Percentiles rank a stretch among this genome's conserved stretches.
These are phyloP conservation scores for Phalacrocorax carbo DNA, from an alignment of 2,113 vertebrate genomes.

Conservation along the genomic window DNA sequence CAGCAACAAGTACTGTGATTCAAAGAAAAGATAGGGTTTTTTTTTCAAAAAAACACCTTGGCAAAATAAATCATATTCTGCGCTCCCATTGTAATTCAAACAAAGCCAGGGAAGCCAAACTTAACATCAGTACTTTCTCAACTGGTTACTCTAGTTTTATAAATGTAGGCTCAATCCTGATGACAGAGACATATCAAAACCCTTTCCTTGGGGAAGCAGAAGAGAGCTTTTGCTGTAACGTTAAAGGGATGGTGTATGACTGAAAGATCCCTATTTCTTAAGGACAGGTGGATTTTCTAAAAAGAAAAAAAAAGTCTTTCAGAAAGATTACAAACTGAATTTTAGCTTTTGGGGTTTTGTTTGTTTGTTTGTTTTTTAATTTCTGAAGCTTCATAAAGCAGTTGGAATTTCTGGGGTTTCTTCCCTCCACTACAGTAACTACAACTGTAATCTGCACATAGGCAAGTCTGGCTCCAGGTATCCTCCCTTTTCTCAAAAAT, in stretches of 20 bases:
- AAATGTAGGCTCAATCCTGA: not conserved
- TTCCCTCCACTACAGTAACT: not conserved
- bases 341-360: not conserved
- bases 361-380: not conserved
- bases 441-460: not conserved
- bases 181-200: not conserved
- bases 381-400: not conserved
- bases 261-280: not conserved
- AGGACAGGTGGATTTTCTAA: not conserved
- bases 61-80: not conserved
- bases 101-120: not conserved
- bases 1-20: conserved; percentile 31
- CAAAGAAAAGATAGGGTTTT: not conserved
- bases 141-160: not conserved
- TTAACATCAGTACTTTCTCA: not conserved
- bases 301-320: not conserved
- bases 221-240: not conserved
- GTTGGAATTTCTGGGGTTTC: not conserved
- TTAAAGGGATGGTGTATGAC: not conserved
- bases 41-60: not conserved
- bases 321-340: not conserved
- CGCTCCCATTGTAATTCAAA: not conserved
- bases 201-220: not conserved
- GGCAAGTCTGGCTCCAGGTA: not conserved
- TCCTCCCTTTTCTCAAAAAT: not conserved